Evolutionary conservation across 2,797 vertebrate genomes (phyloP).

Genomic region (Cryptoprocta ferox): DNA sequence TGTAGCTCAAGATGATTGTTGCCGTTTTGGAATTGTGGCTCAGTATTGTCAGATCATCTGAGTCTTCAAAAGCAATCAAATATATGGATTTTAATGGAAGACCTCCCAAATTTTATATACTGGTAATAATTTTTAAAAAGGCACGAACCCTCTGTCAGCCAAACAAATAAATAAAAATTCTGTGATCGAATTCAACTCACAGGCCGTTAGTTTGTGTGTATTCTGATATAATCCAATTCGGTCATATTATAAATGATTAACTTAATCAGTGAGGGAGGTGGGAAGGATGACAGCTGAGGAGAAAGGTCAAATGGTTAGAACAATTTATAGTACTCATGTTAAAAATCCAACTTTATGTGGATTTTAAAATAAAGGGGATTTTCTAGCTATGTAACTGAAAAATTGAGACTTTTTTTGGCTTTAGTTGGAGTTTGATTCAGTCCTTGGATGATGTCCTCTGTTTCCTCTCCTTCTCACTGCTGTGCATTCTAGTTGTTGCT

Average conservation of each 20-base stretch:
- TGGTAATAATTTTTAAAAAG: conserved; percentile 44
- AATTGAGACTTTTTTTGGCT: not conserved
- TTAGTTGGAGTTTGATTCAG: not conserved
- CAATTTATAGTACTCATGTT: not conserved
- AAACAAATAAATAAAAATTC: conserved; percentile 25
- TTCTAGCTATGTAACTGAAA: not conserved
- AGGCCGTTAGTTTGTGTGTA: not conserved
- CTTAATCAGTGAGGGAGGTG: not conserved
- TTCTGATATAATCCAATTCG: conserved; percentile 1
- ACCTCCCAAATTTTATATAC: not conserved
- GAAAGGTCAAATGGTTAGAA: not conserved
- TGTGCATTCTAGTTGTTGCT: not conserved
- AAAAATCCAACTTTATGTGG: not conserved
- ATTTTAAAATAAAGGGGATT: conserved; percentile 36
- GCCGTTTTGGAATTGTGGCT: not conserved
- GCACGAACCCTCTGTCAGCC: not conserved
- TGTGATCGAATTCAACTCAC: conserved; percentile 21
- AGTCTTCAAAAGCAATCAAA: conserved; percentile 28
- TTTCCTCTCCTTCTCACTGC: not conserved
- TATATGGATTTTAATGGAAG: not conserved
- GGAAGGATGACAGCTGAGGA: not conserved
- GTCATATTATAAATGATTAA: conserved; percentile 16
- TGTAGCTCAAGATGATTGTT: not conserved
- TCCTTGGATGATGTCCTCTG: not conserved
- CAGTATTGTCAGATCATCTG: not conserved